A percentile compares a stretch with the other conserved stretches of the same genome.
phyloP scores from a whole-genome alignment of 2,888 invertebrate genomes.

The Nasonovia ribisnigri region DNA sequence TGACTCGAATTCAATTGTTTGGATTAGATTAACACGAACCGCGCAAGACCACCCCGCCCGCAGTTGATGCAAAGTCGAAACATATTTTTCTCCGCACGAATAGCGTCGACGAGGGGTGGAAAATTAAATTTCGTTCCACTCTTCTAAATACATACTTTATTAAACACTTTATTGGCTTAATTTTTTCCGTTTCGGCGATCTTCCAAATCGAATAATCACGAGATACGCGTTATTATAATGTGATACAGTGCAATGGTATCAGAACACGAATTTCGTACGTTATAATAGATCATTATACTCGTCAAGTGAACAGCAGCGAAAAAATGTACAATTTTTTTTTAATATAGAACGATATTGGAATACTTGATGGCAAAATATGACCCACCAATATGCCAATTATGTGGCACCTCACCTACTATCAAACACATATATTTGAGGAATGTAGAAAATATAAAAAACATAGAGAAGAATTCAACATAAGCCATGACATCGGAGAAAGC shows the following conservation, averaged over 20 bases:
- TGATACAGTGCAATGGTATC: not conserved
- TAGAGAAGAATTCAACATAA: no score
- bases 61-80: not conserved
- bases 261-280: not conserved
- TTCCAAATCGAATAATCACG: not conserved
- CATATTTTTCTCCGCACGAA: conserved; percentile 18
- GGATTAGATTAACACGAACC: conserved; percentile 17
- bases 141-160: not conserved
- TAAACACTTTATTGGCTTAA: not conserved
- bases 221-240: not conserved
- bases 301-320: not conserved
- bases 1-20: not conserved
- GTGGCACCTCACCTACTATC: no score
- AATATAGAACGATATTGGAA: no score
- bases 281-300: no score
- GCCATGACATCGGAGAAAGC: no score
- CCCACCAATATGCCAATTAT: no score
- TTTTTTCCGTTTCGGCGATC: not conserved
- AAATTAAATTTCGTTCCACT: not conserved
- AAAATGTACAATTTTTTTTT: not conserved
- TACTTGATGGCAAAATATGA: no score
- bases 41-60: not conserved
- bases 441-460: no score
- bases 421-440: no score
- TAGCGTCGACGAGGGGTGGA: not conserved